Conservation (phyloP, 2,113 vertebrate genomes). For the Piaya cayana region DNA sequence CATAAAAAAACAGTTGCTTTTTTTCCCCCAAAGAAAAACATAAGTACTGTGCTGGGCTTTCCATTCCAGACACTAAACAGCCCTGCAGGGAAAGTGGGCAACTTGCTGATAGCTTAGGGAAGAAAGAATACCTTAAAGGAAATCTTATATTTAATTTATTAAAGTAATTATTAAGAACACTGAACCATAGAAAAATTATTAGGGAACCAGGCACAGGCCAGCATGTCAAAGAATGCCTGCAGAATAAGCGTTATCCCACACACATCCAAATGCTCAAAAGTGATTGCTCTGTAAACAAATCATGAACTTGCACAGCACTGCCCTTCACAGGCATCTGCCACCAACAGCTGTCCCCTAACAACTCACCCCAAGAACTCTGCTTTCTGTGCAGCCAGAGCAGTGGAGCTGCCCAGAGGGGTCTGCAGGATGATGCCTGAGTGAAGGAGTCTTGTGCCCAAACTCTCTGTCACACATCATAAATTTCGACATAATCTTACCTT, state of each 20-base stretch:
- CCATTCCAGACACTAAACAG: background rate
- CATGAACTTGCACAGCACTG: background rate
- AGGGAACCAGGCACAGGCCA: background rate
- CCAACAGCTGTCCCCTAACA: background rate
- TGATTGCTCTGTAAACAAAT: background rate
- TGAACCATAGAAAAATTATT: background rate
- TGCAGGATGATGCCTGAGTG: background rate
- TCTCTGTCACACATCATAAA: background rate
- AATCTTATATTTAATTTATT: background rate
- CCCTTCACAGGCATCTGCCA: slow-evolving; percentile 25
- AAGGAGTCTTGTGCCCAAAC: background rate
- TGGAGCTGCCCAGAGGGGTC: background rate
- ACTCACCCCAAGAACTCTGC: background rate
- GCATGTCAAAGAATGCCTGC: background rate
- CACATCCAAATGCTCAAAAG: background rate
- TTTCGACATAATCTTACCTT: background rate
- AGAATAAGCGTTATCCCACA: background rate
- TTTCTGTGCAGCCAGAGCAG: background rate
- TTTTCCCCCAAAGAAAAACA: background rate
- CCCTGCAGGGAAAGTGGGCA: background rate
- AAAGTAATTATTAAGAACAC: background rate
- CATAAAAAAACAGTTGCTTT: background rate
- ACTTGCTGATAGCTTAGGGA: background rate
- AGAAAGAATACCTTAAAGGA: background rate
- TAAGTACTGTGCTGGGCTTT: background rate